These are phyloP conservation scores for Ischnus inquisitorius DNA, from an alignment of 2,888 invertebrate species.

Conservation along the genomic window DNA sequence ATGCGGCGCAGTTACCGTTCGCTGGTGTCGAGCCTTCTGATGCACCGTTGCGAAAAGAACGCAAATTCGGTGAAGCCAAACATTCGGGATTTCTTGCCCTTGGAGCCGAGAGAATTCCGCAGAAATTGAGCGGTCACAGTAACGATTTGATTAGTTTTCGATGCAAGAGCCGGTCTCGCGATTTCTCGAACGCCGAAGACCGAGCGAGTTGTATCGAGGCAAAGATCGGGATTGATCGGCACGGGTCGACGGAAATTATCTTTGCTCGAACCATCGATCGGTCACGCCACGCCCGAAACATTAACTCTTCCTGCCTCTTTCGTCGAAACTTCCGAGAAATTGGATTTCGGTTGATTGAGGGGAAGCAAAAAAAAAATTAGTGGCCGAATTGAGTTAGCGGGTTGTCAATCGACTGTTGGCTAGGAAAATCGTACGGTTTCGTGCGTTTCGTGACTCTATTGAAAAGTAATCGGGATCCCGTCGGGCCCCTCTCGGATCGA, in stretches of 20 bases:
- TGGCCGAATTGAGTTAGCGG: constrained; percentile 43
- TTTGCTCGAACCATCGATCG: constrained; percentile 66
- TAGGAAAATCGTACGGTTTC: constrained; percentile 25
- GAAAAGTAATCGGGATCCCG: constrained; percentile 52
- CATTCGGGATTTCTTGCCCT: constrained; percentile 21
- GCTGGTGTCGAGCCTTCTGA: background rate
- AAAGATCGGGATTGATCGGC: background rate
- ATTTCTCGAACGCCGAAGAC: constrained; percentile 43
- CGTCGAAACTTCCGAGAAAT: constrained; percentile 63
- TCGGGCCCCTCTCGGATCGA: background rate
- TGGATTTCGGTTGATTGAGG: constrained; percentile 46
- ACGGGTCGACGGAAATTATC: constrained; percentile 65
- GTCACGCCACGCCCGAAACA: constrained; percentile 59
- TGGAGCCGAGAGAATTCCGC: background rate
- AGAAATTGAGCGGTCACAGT: constrained; percentile 35
- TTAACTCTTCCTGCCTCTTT: constrained; percentile 18
- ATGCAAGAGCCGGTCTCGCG: constrained; percentile 32
- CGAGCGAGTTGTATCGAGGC: constrained; percentile 23
- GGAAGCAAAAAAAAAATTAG: constrained; percentile 28
- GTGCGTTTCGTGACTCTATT: constrained; percentile 35
- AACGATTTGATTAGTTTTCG: constrained; percentile 30
- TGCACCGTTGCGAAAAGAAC: constrained; percentile 9
- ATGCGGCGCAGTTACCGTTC: background rate
- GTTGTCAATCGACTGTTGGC: constrained; percentile 35
- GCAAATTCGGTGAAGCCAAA: constrained; percentile 10